Percentiles rank a stretch among this genome's conserved stretches.
phyloP scores from a whole-genome alignment of 2,797 vertebrate genomes.

The Hydrolagus colliei region DNA sequence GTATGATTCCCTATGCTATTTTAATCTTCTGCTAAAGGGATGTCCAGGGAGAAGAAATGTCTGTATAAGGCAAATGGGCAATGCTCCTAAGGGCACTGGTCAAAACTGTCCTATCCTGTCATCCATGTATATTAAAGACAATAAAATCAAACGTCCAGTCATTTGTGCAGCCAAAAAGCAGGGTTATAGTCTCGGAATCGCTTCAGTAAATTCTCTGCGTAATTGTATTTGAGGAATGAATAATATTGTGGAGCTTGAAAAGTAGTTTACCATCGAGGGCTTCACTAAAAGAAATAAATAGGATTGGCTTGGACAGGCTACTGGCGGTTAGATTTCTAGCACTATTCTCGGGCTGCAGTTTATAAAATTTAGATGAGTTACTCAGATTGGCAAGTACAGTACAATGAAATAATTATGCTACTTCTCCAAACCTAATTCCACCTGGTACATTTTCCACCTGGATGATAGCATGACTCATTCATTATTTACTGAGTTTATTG shows the following conservation, averaged over 20 bases:
- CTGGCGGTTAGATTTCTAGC: neutral
- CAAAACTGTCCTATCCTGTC: neutral
- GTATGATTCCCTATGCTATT: slow-evolving; percentile 53
- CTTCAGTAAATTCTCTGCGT: neutral
- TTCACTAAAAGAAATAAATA: slow-evolving; percentile 15
- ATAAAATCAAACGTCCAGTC: no score
- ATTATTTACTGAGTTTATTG: slow-evolving; percentile 30
- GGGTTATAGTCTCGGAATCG: neutral
- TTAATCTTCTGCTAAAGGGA: slow-evolving; percentile 65
- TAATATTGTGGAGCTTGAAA: neutral
- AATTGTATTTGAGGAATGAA: neutral
- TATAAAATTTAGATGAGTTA: slow-evolving; percentile 24
- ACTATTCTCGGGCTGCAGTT: neutral
- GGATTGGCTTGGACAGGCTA: neutral
- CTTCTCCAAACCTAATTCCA: neutral
- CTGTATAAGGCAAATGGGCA: slow-evolving; percentile 66
- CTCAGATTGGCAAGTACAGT: neutral
- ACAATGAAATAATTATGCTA: slow-evolving; percentile 27
- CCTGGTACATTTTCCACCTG: slow-evolving; percentile 26
- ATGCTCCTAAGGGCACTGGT: neutral
- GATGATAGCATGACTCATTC: slow-evolving; percentile 15
- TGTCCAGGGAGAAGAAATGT: slow-evolving; percentile 59
- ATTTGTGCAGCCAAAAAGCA: neutral
- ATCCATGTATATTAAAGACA: neutral
- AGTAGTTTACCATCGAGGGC: neutral